Conservation (phyloP, 2,888 invertebrate genomes). For the Agrochola litura region DNA sequence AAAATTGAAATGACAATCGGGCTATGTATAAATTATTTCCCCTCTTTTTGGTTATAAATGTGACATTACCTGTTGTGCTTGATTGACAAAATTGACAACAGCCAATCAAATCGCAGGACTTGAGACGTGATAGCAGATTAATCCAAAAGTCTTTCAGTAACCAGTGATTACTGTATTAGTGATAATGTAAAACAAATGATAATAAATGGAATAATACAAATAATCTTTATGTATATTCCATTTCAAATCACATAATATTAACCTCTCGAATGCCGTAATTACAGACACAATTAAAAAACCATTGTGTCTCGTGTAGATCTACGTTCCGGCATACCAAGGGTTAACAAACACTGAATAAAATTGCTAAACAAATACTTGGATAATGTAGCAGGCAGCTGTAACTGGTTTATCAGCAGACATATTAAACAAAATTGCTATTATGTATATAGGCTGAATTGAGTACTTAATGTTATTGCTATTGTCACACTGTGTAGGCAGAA, state of each 20-base stretch:
- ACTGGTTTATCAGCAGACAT: constrained; percentile 19
- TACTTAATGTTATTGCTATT: background rate
- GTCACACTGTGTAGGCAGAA: background rate
- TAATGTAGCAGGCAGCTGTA: constrained; percentile 2
- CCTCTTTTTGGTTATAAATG: background rate
- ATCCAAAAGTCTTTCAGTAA: background rate
- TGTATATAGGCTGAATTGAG: background rate
- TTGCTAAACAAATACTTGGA: constrained; percentile 19
- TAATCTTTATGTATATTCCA: constrained; percentile 12
- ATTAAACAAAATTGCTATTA: constrained; percentile 14
- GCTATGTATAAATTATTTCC: background rate
- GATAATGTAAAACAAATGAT: too few species aligned
- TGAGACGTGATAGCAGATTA: background rate
- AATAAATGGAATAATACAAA: background rate
- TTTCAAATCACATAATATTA: constrained; percentile 21
- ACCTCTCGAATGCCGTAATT: too few species aligned
- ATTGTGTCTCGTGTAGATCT: too few species aligned
- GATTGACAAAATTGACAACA: background rate
- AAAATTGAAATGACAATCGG: background rate
- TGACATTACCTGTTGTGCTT: background rate
- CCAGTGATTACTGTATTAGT: too few species aligned
- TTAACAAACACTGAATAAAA: constrained; percentile 6
- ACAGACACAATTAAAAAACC: too few species aligned
- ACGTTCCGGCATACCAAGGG: too few species aligned
- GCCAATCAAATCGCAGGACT: background rate